A percentile compares a stretch with the other conserved stretches of the same genome.
These are phyloP conservation scores for Arrhopalites spinosus DNA, from an alignment of 2,888 invertebrate genomes.

Conservation along the genomic window DNA sequence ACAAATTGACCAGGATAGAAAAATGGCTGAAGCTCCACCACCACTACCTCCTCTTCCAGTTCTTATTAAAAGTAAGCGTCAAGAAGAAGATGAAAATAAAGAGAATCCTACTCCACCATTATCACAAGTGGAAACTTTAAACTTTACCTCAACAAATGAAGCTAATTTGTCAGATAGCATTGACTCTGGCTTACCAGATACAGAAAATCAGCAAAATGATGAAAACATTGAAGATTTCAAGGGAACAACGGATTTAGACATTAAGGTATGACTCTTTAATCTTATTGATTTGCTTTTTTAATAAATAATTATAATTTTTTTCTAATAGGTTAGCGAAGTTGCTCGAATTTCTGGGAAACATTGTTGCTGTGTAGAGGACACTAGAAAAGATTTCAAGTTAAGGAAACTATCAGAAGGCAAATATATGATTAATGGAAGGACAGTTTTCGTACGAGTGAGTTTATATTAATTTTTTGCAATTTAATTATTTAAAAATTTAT, in stretches of 20 bases:
- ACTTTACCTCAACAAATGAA: neutral
- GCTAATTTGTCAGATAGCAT: constrained; percentile 52
- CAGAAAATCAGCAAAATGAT: constrained; percentile 40
- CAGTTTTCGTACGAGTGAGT: constrained; percentile 84
- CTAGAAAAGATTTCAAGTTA: constrained; percentile 74
- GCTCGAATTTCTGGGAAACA: constrained; percentile 75
- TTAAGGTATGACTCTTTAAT: constrained; percentile 59
- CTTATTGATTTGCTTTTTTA: neutral
- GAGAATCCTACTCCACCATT: constrained; percentile 43
- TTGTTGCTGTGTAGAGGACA: constrained; percentile 71
- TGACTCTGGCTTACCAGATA: constrained; percentile 60
- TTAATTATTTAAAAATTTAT: neutral
- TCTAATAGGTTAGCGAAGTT: constrained; percentile 68
- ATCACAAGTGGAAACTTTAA: neutral
- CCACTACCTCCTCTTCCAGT: neutral
- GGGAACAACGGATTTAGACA: constrained; percentile 71
- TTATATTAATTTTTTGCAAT: neutral
- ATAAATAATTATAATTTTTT: constrained; percentile 1
- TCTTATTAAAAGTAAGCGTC: constrained; percentile 5
- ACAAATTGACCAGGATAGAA: constrained; percentile 82
- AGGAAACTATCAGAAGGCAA: constrained; percentile 84
- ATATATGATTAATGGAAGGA: constrained; percentile 83
- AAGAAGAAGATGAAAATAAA: constrained; percentile 48
- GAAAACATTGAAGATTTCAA: neutral
- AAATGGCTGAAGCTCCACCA: constrained; percentile 41